phyloP scores from a whole-genome alignment of 2,888 invertebrate species.

The Drosophila anomalata region DNA sequence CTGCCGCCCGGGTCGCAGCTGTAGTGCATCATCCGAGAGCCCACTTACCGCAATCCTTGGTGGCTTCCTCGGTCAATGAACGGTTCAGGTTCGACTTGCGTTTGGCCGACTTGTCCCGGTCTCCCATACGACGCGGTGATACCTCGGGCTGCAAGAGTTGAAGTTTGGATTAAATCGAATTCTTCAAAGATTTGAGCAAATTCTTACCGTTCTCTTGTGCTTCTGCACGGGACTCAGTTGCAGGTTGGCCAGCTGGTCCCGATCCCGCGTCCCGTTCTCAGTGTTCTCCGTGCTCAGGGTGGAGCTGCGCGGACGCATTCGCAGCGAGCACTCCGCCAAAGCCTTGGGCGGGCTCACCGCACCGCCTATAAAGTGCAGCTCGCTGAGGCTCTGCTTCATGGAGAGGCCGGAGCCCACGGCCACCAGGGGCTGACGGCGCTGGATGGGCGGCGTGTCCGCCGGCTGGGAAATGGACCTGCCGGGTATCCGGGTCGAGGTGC shows the following conservation, averaged over 20 bases:
- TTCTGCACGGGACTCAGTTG: conserved; percentile 81
- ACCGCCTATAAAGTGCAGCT: conserved; percentile 78
- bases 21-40: conserved; percentile 18
- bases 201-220: conserved; percentile 74
- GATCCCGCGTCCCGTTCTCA: conserved; percentile 44
- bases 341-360: conserved; percentile 57
- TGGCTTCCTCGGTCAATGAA: conserved; percentile 84
- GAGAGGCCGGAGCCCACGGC: conserved; percentile 76
- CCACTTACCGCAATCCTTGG: conserved; percentile 83
- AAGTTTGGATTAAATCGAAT: background rate
- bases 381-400: conserved; percentile 82
- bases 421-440: conserved; percentile 57
- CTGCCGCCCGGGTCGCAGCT: conserved; percentile 1
- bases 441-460: conserved; percentile 39
- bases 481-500: background rate
- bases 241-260: conserved; percentile 59
- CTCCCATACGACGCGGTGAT: conserved; percentile 81
- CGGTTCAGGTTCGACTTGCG: conserved; percentile 88
- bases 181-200: background rate
- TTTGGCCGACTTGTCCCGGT: conserved; percentile 88
- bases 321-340: conserved; percentile 75
- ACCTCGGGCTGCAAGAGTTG: conserved; percentile 72
- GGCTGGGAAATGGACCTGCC: conserved; percentile 57
- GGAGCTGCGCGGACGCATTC: conserved; percentile 78
- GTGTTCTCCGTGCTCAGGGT: conserved; percentile 73